Evolutionary conservation across 2,888 invertebrate genomes (phyloP).

Genomic region (Drosophila anomelani): DNA sequence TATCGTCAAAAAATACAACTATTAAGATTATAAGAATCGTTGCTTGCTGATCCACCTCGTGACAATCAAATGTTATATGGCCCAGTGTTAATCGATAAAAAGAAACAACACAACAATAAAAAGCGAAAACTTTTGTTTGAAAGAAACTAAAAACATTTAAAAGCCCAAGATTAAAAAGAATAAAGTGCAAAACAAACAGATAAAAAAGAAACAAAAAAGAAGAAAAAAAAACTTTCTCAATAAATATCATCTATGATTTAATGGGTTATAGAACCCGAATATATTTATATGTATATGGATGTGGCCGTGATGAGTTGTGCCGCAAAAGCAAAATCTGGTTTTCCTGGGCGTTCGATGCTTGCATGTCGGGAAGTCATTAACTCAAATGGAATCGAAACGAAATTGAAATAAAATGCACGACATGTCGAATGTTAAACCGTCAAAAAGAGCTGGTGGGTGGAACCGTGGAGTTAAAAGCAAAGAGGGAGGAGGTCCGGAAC

Average conservation of each 20-base stretch:
- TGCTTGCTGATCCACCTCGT: background rate
- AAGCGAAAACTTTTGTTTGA: constrained; percentile 37
- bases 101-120: constrained; percentile 7
- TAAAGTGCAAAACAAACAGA: constrained; percentile 35
- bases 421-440: constrained; percentile 27
- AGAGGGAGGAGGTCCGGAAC: constrained; percentile 16
- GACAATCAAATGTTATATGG: constrained; percentile 4
- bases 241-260: constrained; percentile 71
- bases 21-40: background rate
- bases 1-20: background rate
- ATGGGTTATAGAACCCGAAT: constrained; percentile 52
- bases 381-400: constrained; percentile 74
- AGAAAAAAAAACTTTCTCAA: constrained; percentile 65
- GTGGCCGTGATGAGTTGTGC: background rate
- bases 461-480: constrained; percentile 21
- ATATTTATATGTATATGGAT: constrained; percentile 5
- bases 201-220: constrained; percentile 20
- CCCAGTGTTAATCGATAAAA: constrained; percentile 23
- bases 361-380: constrained; percentile 83
- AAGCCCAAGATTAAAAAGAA: constrained; percentile 14
- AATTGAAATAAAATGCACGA: constrained; percentile 82
- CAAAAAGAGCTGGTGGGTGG: constrained; percentile 23
- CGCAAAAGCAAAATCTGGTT: constrained; percentile 15
- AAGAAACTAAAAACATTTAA: constrained; percentile 19
- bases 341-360: constrained; percentile 51